A percentile compares a stretch with the other conserved stretches of the same genome.
phyloP scores from a whole-genome alignment of 2,888 invertebrate species.

The Drosophila robusta region DNA sequence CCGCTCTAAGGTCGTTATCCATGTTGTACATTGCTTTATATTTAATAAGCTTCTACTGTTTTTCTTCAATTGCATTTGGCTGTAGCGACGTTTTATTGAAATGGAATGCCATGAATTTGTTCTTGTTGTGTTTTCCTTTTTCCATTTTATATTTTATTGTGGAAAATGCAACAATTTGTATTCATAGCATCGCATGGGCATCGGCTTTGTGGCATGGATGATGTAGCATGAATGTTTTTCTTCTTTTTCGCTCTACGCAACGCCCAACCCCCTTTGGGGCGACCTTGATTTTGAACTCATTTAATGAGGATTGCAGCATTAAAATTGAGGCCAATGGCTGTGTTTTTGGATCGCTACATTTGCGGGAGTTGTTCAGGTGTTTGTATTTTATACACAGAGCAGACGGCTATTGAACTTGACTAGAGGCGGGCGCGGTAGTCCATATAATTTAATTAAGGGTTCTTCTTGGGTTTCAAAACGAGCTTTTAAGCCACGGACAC shows the following conservation, averaged over 20 bases:
- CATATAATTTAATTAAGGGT: conserved; percentile 26
- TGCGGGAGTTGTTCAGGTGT: conserved; percentile 34
- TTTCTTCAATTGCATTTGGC: conserved; percentile 51
- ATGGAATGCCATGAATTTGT: conserved; percentile 63
- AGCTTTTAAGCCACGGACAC: conserved; percentile 1
- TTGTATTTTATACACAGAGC: conserved; percentile 8
- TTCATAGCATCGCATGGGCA: conserved; percentile 64
- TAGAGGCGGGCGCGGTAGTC: background rate
- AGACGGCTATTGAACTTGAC: conserved; percentile 23
- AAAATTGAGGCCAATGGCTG: conserved; percentile 61
- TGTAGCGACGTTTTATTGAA: conserved; percentile 60
- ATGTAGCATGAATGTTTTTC: conserved; percentile 51
- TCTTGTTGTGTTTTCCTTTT: conserved; percentile 8
- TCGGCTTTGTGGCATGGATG: conserved; percentile 45
- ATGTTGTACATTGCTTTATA: conserved; percentile 55
- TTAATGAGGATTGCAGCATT: conserved; percentile 56
- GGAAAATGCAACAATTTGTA: conserved; percentile 75
- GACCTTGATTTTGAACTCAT: conserved; percentile 79
- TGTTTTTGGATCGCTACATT: conserved; percentile 9
- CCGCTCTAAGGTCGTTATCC: conserved; percentile 55
- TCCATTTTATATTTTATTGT: conserved; percentile 33
- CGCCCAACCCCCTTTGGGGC: conserved; percentile 3
- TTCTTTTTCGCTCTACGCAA: background rate
- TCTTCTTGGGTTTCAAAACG: conserved; percentile 1
- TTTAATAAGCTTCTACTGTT: conserved; percentile 56